These are phyloP conservation scores for Calameuta pallipes DNA, from an alignment of 2,888 invertebrate genomes.

Conservation along the genomic window DNA sequence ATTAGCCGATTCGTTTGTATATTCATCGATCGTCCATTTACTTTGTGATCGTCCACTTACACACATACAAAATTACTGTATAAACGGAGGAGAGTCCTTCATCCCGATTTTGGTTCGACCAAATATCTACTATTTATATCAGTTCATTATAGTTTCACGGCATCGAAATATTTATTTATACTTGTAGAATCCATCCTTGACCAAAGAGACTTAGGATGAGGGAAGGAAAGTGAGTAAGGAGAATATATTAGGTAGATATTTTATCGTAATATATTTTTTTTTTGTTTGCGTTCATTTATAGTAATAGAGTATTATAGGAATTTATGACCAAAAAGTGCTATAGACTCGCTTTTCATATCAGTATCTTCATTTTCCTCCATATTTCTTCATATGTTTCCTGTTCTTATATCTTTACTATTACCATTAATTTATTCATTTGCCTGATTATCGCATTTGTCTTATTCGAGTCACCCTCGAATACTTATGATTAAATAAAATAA, in stretches of 20 bases:
- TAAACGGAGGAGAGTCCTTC: neutral
- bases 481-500: neutral
- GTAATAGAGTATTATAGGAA: neutral
- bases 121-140: neutral
- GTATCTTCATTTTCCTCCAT: neutral
- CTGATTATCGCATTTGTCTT: neutral
- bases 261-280: neutral
- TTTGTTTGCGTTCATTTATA: neutral
- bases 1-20: neutral
- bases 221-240: neutral
- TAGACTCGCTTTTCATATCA: neutral
- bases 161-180: neutral
- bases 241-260: neutral
- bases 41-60: neutral
- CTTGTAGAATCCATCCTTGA: neutral
- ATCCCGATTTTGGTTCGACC: neutral
- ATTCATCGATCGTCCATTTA: conserved; percentile 9
- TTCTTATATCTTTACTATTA: no score
- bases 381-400: neutral
- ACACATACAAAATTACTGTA: neutral
- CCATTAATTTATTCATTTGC: neutral
- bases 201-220: neutral
- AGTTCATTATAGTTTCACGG: neutral
- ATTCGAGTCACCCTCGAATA: neutral
- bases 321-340: neutral